phyloP scores from a whole-genome alignment of 2,888 invertebrate species.

The Sipha maydis region DNA sequence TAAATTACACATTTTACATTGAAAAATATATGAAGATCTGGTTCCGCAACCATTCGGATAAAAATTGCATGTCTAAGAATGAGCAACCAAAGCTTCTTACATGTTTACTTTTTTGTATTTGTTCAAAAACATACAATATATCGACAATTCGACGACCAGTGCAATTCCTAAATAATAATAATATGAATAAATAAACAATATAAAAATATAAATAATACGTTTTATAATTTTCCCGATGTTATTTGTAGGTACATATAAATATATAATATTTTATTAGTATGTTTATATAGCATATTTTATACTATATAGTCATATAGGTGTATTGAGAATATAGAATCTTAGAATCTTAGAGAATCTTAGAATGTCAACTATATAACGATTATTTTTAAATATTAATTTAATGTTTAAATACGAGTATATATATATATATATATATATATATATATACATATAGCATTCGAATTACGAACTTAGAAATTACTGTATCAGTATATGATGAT shows the following conservation, averaged over 20 bases:
- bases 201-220: no score
- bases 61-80: constrained; percentile 5
- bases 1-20: constrained; percentile 20
- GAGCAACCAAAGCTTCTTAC: background rate
- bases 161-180: no score
- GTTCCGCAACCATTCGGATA: background rate
- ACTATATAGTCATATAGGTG: background rate
- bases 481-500: constrained; percentile 19
- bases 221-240: no score
- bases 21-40: background rate
- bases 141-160: no score
- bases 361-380: constrained; percentile 13
- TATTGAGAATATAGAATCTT: background rate
- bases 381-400: constrained; percentile 13
- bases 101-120: constrained; percentile 7
- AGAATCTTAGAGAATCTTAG: constrained; percentile 16
- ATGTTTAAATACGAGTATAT: no score
- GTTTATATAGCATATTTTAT: no score
- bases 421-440: background rate
- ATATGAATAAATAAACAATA: no score
- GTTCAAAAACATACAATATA: constrained; percentile 14
- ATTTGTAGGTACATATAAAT: no score
- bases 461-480: background rate
- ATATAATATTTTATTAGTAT: no score
- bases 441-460: no score